Conservation (phyloP, 2,113 vertebrate species). For the Oceanites oceanicus region DNA sequence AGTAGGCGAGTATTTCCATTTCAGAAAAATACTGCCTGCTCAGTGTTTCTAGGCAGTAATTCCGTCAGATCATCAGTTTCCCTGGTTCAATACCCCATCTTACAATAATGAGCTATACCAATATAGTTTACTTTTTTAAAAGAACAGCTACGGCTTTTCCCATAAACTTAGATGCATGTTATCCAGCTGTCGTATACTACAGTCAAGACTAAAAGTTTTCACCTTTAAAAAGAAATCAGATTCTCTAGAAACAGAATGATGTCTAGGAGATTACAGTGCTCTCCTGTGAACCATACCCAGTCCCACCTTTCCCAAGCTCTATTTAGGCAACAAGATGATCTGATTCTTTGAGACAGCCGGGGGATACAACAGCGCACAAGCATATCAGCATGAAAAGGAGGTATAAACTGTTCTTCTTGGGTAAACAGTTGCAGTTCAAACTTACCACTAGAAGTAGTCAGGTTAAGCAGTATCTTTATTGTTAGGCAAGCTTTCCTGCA, state of each 20-base stretch:
- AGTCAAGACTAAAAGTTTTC: not conserved
- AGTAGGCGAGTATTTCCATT: rapidly evolving
- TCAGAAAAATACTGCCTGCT: not conserved
- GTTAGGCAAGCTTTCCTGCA: not conserved
- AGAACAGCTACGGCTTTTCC: not conserved
- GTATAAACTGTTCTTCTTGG: not conserved
- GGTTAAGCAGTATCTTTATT: not conserved
- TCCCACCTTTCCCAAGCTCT: not conserved
- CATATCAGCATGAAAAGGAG: not conserved
- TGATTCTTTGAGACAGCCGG: not conserved
- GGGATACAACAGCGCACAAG: not conserved
- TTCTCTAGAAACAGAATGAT: not conserved
- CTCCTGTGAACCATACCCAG: not conserved
- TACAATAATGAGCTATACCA: not conserved
- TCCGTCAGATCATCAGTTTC: not conserved
- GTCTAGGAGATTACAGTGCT: not conserved
- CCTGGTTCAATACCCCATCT: not conserved
- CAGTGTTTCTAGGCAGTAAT: not conserved
- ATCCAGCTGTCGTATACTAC: not conserved
- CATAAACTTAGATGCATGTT: not conserved
- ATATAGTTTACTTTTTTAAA: not conserved
- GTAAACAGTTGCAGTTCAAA: not conserved
- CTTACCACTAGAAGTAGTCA: not conserved
- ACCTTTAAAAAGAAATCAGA: not conserved
- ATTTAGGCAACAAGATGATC: not conserved